Percentiles rank a stretch among this genome's conserved stretches.
phyloP scores from a whole-genome alignment of 53 echinoderm and acorn worm species.

The Antedon mediterranea region DNA sequence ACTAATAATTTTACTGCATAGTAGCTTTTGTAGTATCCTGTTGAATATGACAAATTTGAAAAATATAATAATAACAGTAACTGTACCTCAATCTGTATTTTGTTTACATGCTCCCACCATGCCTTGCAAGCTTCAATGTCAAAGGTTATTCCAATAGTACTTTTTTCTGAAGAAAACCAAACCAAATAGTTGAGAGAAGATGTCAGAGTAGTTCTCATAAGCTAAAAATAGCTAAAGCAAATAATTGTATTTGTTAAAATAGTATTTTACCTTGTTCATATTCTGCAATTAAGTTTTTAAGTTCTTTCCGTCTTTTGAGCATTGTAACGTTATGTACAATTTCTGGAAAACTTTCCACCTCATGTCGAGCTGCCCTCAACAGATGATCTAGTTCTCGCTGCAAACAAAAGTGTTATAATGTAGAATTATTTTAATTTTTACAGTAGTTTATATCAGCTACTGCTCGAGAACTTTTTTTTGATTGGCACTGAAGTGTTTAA shows the following conservation, averaged over 20 bases:
- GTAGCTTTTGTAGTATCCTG: no score
- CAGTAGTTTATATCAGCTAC: no score
- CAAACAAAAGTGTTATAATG: neutral
- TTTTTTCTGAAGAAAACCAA: slow-evolving; percentile 35
- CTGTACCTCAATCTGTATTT: slow-evolving; percentile 61
- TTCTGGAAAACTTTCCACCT: slow-evolving; percentile 60
- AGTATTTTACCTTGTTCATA: slow-evolving; percentile 45
- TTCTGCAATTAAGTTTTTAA: slow-evolving; percentile 29
- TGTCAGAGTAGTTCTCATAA: neutral
- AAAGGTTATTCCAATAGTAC: slow-evolving; percentile 45
- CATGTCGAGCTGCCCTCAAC: slow-evolving; percentile 42
- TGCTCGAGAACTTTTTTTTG: no score
- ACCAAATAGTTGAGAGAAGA: neutral
- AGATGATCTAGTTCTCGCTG: slow-evolving; percentile 83
- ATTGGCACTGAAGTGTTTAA: no score
- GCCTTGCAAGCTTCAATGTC: slow-evolving; percentile 59
- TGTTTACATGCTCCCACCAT: slow-evolving; percentile 66
- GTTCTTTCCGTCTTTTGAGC: slow-evolving; percentile 54
- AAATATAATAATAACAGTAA: no score
- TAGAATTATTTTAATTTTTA: no score
- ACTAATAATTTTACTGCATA: neutral
- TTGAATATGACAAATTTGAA: no score
- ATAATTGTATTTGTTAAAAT: no score
- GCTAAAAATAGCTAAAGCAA: no score
- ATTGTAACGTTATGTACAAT: slow-evolving; percentile 43